phyloP scores from a whole-genome alignment of 2,113 vertebrate species.

The Pteronura brasiliensis region DNA sequence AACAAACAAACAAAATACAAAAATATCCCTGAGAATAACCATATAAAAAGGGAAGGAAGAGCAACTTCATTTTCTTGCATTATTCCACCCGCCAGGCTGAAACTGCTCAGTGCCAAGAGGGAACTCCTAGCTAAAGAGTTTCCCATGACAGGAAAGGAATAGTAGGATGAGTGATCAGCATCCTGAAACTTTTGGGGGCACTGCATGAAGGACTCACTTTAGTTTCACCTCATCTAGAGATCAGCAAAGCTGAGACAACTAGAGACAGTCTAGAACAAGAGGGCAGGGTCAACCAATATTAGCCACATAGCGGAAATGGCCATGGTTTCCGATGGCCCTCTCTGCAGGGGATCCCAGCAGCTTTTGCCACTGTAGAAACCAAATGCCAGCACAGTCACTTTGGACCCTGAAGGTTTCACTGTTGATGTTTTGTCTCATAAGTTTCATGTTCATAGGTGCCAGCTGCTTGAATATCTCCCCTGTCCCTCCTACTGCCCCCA shows the following conservation, averaged over 20 bases:
- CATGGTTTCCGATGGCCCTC: rapidly evolving
- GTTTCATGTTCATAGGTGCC: neutral
- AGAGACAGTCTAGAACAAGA: neutral
- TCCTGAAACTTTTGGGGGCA: neutral
- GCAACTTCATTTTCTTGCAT: neutral
- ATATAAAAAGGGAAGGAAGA: neutral
- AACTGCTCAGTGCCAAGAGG: neutral
- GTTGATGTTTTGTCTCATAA: too few species aligned
- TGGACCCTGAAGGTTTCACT: neutral
- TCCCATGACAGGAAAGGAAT: neutral
- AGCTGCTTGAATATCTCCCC: neutral
- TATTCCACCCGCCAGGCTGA: neutral
- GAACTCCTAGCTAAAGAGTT: neutral
- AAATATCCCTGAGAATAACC: neutral
- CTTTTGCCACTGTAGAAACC: neutral
- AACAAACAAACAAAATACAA: neutral
- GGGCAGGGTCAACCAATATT: neutral
- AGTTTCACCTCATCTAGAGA: neutral
- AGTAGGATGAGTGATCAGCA: neutral
- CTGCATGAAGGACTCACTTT: neutral
- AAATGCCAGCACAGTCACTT: neutral
- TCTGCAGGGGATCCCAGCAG: neutral
- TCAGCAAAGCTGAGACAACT: neutral
- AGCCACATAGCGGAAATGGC: neutral
- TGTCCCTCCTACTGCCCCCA: too few species aligned